Evolutionary conservation across 2,113 vertebrate species (phyloP).

Genomic region (Phasianus colchicus): DNA sequence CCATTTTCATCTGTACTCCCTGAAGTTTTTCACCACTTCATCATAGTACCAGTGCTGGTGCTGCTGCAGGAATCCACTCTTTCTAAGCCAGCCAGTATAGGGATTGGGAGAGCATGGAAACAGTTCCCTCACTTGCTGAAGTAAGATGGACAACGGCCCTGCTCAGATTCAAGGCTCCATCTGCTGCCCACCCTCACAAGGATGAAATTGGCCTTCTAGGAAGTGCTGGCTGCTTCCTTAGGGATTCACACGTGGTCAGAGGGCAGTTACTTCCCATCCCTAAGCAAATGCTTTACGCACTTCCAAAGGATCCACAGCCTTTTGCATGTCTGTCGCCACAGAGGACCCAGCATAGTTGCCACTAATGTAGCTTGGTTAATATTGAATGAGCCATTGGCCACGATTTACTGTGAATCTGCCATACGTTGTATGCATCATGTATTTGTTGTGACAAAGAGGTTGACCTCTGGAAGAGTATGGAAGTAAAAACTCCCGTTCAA

Average conservation of each 20-base stretch:
- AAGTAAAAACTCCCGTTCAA: not conserved
- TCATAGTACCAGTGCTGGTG: not conserved
- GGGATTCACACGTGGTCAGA: not conserved
- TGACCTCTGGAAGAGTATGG: not conserved
- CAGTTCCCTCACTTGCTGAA: not conserved
- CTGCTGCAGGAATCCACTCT: not conserved
- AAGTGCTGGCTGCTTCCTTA: not conserved
- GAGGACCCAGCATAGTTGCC: too few species aligned
- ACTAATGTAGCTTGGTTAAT: not conserved
- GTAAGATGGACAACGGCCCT: not conserved
- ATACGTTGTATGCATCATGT: fast-evolving
- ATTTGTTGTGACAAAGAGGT: not conserved
- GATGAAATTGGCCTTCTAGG: not conserved
- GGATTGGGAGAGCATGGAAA: not conserved
- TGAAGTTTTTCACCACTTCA: not conserved
- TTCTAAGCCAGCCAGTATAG: not conserved
- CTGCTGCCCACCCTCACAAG: not conserved
- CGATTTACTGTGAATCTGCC: not conserved
- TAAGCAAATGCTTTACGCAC: not conserved
- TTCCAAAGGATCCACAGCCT: not conserved
- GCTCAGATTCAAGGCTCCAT: not conserved
- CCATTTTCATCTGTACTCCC: not conserved
- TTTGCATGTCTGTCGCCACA: not conserved
- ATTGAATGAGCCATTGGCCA: not conserved
- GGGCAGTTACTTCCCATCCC: not conserved